Base-by-base conservation (phyloP, 1,140 invertebrate genomes). In the Lamellibrachia luymesi region DNA sequence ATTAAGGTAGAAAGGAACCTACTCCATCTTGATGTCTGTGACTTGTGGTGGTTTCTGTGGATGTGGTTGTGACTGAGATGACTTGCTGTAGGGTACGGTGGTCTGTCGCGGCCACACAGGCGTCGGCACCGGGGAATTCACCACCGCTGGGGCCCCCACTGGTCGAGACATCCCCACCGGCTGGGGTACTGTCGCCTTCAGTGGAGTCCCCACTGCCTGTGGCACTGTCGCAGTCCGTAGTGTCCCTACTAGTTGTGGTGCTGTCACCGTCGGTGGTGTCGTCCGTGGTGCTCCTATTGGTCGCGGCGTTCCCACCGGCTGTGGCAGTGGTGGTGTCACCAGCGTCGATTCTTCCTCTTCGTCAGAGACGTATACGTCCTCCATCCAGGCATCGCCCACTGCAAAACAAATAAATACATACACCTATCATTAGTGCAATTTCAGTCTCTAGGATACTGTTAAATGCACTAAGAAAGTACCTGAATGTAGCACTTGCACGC, bases 291-390 rank as follows among this genome's bases (percentile, higher is more conserved):
- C 64, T 80, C 6, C 64, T 4, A 10, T 22, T 80, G 64, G 25
- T 22, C 64, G 64, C 64, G 64, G 64, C 8, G 64, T 80, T 22
- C 64, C 64, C 5, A 80, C 64, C 2, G 64, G 64, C 64, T 80
- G 64, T 22, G 64, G 64, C 8, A 80, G 64, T 17, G 64, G 64
- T 10, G 64, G 64, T 22, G 64, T 22, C 64, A 10, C 64, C 25
- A 4, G 6, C 17, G 17, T 22, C 17, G 13, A 4, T 8, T 80
- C 95, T 27, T 95, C 95, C 52, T 97, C 96, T 92, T 96, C 96
- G 94, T 96, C 96, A 49, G 96, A 96, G 90, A 96, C 95, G 94
- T 96, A 96, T 22, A 96, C 95, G 94, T 96, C 96, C 50, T 94
- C 94, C 50, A 93, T 92, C 93, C 95, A 94, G 64, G 94, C 93